Base-by-base conservation (phyloP, 2,113 vertebrate genomes). In the Mormyrus lacerda region DNA sequence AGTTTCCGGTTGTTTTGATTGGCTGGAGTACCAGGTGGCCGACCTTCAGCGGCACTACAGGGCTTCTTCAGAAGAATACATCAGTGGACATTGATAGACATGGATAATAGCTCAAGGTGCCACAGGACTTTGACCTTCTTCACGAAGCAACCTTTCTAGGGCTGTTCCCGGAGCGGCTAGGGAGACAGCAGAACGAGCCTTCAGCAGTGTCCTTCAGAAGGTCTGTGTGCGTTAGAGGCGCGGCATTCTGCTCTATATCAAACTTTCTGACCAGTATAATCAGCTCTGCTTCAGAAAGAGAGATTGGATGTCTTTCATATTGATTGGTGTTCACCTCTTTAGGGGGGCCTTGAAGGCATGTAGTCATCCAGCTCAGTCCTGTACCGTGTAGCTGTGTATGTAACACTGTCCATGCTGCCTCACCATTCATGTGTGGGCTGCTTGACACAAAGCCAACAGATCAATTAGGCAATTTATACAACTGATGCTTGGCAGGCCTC, bases 401-500 rank as follows among this genome's bases (percentile, higher is more conserved):
- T 10, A 51, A n/a, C 47, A 85, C 24, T 31, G 21, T 8, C 35
- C 45, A 5, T 27, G 27, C 27, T n/a, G 15, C 31, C 27, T 47
- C 31, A 55, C 85, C 31, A n/a, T 87, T 27, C 85, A 53, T 87
- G 50, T 87, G 85, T 53, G 85, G 47, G 21, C 48, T 89, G 61
- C 35, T 90, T 79, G 92, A 94, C 94, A 93, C 94, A 94, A 93
- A 90, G 92, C 93, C 93, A 95, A 95, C 93, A 92, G 94, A 95
- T 96, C 95, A 96, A 95, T 95, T 96, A 95, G 93, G 90, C 93
- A 94, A 94, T 95, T 95, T 95, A 93, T 95, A 91, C 90, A 83
- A 90, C 93, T 94, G 93, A 95, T 94, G 93, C 92, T 91, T 94
- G 94, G 94, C 94, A 93, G 91, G 90, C 91, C 91, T 88, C 89